phyloP scores from a whole-genome alignment of 2,113 vertebrate genomes.

The Illadopsis cleaveri region DNA sequence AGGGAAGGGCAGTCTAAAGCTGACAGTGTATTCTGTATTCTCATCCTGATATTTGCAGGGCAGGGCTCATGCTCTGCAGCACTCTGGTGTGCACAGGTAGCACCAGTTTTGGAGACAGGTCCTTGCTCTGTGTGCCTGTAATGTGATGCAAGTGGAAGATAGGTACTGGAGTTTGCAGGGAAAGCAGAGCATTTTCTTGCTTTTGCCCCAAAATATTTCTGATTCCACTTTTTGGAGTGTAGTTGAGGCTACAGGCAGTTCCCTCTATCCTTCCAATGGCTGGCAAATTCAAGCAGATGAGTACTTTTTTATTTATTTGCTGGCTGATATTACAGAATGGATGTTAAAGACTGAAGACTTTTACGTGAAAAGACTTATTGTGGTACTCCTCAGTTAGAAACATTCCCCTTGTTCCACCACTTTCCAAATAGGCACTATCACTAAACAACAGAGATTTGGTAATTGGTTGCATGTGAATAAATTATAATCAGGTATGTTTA shows the following conservation, averaged over 20 bases:
- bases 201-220: background rate
- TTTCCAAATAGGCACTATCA: background rate
- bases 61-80: background rate
- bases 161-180: background rate
- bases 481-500: constrained; percentile 21
- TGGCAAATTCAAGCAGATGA: background rate
- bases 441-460: background rate
- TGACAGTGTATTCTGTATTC: background rate
- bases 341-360: background rate
- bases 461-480: constrained; percentile 30
- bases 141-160: accelerated
- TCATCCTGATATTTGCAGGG: background rate
- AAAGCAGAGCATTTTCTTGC: background rate
- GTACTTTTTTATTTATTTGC: background rate
- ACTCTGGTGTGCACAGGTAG: too few relatives aligned
- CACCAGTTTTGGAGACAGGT: too few relatives aligned
- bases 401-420: background rate
- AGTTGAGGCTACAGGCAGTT: background rate
- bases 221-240: background rate
- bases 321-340: background rate
- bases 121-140: background rate
- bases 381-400: background rate
- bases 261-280: accelerated
- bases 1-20: background rate
- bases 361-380: background rate